phyloP scores from a whole-genome alignment of 2,113 vertebrate genomes.

The Hemicordylus capensis region DNA sequence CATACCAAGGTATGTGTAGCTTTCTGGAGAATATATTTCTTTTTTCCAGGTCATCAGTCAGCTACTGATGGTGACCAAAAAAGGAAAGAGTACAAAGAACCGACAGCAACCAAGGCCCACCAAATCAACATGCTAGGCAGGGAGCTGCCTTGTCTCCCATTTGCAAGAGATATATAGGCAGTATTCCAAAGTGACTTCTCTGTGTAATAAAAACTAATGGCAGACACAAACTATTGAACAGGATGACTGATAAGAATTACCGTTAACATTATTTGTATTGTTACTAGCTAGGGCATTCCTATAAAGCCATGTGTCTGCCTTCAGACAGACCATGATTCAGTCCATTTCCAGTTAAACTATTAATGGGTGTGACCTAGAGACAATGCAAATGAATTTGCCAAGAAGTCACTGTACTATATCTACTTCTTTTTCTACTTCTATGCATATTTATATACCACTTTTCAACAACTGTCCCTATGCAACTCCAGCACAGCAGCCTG shows the following conservation, averaged over 20 bases:
- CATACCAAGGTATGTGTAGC: neutral
- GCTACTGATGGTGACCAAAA: neutral
- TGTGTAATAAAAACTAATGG: neutral
- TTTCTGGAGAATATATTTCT: no score
- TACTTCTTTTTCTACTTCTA: no score
- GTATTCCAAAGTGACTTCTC: neutral
- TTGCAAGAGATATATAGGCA: neutral
- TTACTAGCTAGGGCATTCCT: neutral
- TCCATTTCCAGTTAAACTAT: rapidly evolving
- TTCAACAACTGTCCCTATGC: no score
- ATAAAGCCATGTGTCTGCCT: neutral
- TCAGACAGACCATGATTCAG: neutral
- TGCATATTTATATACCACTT: no score
- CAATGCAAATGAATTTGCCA: neutral
- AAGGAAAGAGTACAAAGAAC: neutral
- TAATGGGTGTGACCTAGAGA: neutral
- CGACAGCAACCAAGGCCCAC: neutral
- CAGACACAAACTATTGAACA: neutral
- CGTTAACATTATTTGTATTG: neutral
- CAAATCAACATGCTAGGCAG: rapidly evolving
- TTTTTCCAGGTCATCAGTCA: no score
- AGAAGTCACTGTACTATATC: neutral
- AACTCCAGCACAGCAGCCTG: neutral
- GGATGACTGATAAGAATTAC: neutral
- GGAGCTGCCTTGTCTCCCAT: neutral